Base-by-base conservation (phyloP, 2,888 invertebrate species). In the Agrilus cyanescens region DNA sequence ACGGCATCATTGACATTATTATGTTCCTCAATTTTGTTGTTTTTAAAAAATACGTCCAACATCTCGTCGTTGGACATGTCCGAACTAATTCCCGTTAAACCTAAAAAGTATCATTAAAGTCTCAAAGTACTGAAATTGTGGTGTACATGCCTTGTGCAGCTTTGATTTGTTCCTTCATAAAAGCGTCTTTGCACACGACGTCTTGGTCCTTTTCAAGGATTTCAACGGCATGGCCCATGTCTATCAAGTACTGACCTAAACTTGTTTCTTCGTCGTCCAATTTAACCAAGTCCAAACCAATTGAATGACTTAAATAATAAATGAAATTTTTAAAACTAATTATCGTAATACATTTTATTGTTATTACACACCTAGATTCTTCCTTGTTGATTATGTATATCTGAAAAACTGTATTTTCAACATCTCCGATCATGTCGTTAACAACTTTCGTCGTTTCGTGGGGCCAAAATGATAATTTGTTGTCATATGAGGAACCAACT, bases 1-100 rank as follows among this genome's bases (percentile, higher is more conserved):
- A 46, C 39, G 8, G 46, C 46, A 16, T 46, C 46, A 20, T 41
- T 46, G 4, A 46, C 14, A 18, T 38, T 46, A 4, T 12, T 35
- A 1, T 41, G 33, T 31, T 46, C 46, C 12, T 32, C 14, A 13
- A 13, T 6, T 2, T 6, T 25, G 12, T 32, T 32, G n/a, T 41
- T 18, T 15, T 37, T 8, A 37, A 46, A 44, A 37, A 18, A 44
- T 13, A 1, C 33, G n/a, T 46, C 46, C 2, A 46, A 18, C 13
- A 44, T n/a, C 31, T 46, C 41, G 4, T 46, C 39, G 14, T 29
- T 12, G 5, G 46, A 16, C 41, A 41, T 41, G 10, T 39, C 32
- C 29, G 25, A n/a, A 4, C 8, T 15, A 18, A 41, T 41, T 14
- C 39, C 44, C 6, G 20, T 13, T 15, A 44, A 12, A 41, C 46